Evolutionary conservation across 2,888 invertebrate genomes (phyloP).

Genomic region (Uloborus plumipes): DNA sequence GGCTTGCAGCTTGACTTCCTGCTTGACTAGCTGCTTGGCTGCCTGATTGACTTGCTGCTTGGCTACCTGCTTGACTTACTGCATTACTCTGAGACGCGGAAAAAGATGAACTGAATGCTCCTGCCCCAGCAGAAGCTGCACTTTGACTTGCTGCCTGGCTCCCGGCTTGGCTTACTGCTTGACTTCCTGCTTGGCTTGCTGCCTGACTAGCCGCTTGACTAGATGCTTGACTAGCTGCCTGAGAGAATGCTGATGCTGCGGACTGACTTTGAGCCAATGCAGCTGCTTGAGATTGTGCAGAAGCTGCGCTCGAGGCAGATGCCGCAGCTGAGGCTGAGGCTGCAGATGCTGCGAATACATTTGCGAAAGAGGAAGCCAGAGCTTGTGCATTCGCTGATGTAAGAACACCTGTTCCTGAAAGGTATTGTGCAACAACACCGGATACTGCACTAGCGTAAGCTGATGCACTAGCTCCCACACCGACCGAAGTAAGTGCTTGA

Average conservation of each 20-base stretch:
- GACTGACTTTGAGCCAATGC: not conserved
- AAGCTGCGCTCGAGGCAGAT: not conserved
- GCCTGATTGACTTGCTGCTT: not conserved
- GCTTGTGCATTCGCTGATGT: conserved; percentile 6
- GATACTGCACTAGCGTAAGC: conserved; percentile 11
- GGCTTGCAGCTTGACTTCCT: conserved; percentile 3
- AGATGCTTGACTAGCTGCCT: conserved; percentile 1
- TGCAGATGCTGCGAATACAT: not conserved
- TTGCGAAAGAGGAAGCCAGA: conserved; percentile 6
- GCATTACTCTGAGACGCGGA: too few species aligned
- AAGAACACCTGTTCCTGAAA: not conserved
- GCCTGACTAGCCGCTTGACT: not conserved
- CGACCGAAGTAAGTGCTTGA: not conserved
- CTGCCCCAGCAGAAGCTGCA: too few species aligned
- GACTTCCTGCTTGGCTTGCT: not conserved
- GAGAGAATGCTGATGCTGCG: not conserved
- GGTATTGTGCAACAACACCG: conserved; percentile 1
- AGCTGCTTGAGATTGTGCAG: not conserved
- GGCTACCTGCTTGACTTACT: not conserved
- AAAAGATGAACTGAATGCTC: not conserved
- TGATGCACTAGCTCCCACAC: conserved; percentile 6
- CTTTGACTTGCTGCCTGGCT: conserved; percentile 12
- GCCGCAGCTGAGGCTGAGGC: not conserved
- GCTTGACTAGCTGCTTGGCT: not conserved
- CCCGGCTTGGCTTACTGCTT: not conserved